phyloP scores from a whole-genome alignment of 2,113 vertebrate species.

The Indri indri region DNA sequence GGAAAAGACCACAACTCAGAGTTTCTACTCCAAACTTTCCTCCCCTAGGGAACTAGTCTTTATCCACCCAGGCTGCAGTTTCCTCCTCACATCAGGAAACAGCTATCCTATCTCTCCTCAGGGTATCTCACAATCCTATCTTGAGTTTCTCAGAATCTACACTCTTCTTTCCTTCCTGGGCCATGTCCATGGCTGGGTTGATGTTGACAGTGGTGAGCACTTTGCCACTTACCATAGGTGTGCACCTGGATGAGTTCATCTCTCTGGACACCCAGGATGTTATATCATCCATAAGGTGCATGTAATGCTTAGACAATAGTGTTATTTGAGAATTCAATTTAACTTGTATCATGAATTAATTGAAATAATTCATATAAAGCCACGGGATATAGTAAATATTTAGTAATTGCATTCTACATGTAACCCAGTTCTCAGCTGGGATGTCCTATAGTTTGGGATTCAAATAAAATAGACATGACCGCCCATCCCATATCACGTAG shows the following conservation, averaged over 20 bases:
- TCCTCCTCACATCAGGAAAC: not conserved
- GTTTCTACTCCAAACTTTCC: not conserved
- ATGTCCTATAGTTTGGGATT: not conserved
- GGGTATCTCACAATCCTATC: not conserved
- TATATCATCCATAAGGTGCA: not conserved
- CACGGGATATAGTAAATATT: not conserved
- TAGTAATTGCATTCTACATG: not conserved
- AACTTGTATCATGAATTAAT: not conserved
- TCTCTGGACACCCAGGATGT: not conserved
- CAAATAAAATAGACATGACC: not conserved
- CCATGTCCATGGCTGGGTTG: not conserved
- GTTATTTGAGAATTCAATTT: not conserved
- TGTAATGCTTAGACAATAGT: not conserved
- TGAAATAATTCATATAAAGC: not conserved
- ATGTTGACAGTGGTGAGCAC: not conserved
- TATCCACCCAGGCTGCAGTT: not conserved
- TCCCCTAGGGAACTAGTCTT: not conserved
- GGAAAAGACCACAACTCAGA: not conserved
- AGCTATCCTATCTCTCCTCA: not conserved
- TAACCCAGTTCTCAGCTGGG: not conserved
- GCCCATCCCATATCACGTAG: not conserved
- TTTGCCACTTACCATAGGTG: not conserved
- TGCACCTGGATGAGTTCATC: not conserved
- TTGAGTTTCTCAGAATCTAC: not conserved
- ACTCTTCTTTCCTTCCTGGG: not conserved